Base-by-base conservation (phyloP, 2,797 vertebrate species). In the Catostomus latipinnis region DNA sequence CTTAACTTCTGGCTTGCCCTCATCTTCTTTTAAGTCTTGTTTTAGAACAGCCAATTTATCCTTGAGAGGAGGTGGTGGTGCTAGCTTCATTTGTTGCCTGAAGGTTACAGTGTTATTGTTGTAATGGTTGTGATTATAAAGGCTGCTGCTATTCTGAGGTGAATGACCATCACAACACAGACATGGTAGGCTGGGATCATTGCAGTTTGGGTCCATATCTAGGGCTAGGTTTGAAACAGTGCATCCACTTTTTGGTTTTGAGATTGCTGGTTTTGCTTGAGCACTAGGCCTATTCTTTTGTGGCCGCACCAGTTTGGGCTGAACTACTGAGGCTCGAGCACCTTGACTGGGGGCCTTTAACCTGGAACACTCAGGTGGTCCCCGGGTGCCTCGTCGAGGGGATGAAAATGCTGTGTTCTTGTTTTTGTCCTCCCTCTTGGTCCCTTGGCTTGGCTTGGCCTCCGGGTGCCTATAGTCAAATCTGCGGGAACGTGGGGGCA, bases 141-240 rank as follows among this genome's bases (percentile, higher is more conserved):
- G 92, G 61, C 92, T 95, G 89, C 94, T 95, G 89, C 89, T 94
- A 83, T 95, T 94, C 81, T 94, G 93, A 0, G 90, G 89, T 0
- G 92, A 79, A 75, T 96, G 96, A 5, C 93, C 92, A 62, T 94
- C 94, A 0, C 97, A 98, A 54, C 97, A 99, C 1, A 91, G 91
- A 79, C 97, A 99, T 1, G 95, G 95, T 82, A 97, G 86, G 1
- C 94, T 96, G 0, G 97, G 95, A 10, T 93, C 96, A 65, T 98
- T 99, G 90, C 96, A 98, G 84, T 99, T 99, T 46, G 96, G 94
- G 54, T 99, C 93, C 56, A 93, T 91, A 22, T 85, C 83, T 1
- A 63, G 84, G 46, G 86, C 82, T 45, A 81, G 80, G 49, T 58
- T 87, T 2, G 80, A 67, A 54, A 85, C 90, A 53, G 86, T 84